A percentile compares a stretch with the other conserved stretches of the same genome.
phyloP scores from a whole-genome alignment of 2,113 vertebrate species.

The Gorsachius goisagi region DNA sequence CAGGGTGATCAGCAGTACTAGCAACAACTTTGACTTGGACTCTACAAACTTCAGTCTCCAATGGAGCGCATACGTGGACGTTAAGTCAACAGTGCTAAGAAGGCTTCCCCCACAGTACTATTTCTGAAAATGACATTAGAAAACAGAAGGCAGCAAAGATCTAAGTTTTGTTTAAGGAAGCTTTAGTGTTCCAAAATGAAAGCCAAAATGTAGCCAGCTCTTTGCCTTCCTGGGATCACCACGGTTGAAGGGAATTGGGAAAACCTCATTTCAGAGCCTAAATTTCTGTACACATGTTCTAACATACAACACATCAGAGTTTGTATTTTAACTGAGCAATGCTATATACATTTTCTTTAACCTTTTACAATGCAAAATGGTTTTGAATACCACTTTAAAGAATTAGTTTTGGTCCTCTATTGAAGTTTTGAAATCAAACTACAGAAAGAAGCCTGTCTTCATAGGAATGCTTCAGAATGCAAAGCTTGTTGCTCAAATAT shows the following conservation, averaged over 20 bases:
- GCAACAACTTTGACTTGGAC: background rate
- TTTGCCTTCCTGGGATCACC: background rate
- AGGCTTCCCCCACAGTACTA: background rate
- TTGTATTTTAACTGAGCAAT: background rate
- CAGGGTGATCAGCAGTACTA: no score
- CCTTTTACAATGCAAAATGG: background rate
- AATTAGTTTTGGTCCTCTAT: background rate
- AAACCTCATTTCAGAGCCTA: background rate
- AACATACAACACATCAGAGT: background rate
- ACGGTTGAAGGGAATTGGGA: background rate
- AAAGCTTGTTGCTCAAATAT: background rate
- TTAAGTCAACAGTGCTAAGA: rapidly evolving
- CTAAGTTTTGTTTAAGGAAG: background rate
- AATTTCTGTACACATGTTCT: background rate
- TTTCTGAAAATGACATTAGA: background rate
- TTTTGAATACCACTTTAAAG: background rate
- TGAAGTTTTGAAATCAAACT: background rate
- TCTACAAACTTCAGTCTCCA: background rate
- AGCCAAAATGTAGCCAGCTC: background rate
- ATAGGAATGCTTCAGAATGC: background rate
- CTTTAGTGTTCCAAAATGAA: background rate
- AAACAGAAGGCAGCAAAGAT: background rate
- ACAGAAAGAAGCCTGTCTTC: background rate
- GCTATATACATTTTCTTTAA: background rate
- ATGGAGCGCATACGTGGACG: rapidly evolving